Evolutionary conservation across 2,888 invertebrate species (phyloP).

Genomic region (Drosophila cognata): DNA sequence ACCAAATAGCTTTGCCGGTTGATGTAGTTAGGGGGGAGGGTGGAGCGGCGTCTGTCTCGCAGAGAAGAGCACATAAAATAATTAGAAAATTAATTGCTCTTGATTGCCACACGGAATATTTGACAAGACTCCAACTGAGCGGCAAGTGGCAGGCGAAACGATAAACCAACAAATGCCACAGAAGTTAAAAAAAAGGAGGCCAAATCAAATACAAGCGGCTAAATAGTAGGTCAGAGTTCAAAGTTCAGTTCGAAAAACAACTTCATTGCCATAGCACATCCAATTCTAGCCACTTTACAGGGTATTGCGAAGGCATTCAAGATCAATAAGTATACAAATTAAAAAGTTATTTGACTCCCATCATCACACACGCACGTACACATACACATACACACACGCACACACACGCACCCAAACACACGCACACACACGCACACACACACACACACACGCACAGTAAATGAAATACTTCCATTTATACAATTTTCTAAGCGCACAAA

Average conservation of each 20-base stretch:
- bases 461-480: not conserved
- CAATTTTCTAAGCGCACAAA: not conserved
- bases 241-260: not conserved
- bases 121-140: constrained; percentile 5
- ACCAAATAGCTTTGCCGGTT: not conserved
- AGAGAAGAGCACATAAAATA: constrained; percentile 32
- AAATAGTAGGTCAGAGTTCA: not conserved
- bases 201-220: not conserved
- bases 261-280: not conserved
- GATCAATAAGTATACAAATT: constrained; percentile 4
- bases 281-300: not conserved
- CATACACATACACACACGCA: not conserved
- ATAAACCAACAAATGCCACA: not conserved
- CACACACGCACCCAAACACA: too few species aligned
- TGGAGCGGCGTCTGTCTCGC: not conserved
- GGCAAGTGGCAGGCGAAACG: not conserved
- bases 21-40: not conserved
- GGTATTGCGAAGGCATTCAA: constrained; percentile 1
- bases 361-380: not conserved
- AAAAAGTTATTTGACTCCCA: not conserved
- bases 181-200: not conserved
- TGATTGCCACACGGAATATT: constrained; percentile 45
- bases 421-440: not conserved
- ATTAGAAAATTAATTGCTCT: constrained; percentile 49
- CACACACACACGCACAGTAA: not conserved